These are phyloP conservation scores for Danio kyathit DNA, from an alignment of 2,797 vertebrate species.

Conservation along the genomic window DNA sequence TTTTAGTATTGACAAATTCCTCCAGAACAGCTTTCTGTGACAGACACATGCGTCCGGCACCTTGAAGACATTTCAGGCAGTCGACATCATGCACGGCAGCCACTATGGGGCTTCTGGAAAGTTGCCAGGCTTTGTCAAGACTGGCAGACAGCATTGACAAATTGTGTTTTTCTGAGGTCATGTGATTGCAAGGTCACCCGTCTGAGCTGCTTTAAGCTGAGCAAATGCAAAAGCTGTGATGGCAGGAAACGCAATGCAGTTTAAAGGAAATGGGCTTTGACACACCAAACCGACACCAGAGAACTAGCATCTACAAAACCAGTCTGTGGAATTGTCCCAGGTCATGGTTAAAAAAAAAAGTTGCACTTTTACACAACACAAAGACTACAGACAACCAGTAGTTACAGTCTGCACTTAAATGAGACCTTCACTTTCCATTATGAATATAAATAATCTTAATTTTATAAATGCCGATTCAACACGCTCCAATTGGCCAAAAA, in stretches of 20 bases:
- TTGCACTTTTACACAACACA: too few species aligned
- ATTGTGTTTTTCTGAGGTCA: slow-evolving; percentile 26
- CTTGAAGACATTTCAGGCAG: slow-evolving; percentile 34
- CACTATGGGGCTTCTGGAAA: slow-evolving; percentile 13
- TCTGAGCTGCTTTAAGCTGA: background rate
- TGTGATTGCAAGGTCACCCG: slow-evolving; percentile 29
- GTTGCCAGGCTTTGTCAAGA: slow-evolving; percentile 31
- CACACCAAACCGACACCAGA: too few species aligned
- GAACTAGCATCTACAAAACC: background rate
- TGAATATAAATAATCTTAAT: too few species aligned
- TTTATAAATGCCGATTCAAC: too few species aligned
- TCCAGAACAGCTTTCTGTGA: slow-evolving; percentile 15
- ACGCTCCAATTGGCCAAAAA: too few species aligned
- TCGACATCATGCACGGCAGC: slow-evolving; percentile 11
- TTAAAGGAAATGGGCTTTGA: background rate
- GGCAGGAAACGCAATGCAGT: background rate
- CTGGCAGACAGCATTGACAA: slow-evolving; percentile 30
- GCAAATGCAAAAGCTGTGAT: slow-evolving; percentile 25
- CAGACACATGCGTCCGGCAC: background rate
- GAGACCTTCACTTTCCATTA: too few species aligned
- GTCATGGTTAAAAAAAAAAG: background rate
- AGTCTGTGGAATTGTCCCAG: background rate
- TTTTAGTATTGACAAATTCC: slow-evolving; percentile 24
- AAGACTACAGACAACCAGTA: too few species aligned
- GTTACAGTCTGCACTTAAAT: too few species aligned